These are phyloP conservation scores for Ifrita kowaldi DNA, from an alignment of 2,113 vertebrate genomes.

Conservation along the genomic window DNA sequence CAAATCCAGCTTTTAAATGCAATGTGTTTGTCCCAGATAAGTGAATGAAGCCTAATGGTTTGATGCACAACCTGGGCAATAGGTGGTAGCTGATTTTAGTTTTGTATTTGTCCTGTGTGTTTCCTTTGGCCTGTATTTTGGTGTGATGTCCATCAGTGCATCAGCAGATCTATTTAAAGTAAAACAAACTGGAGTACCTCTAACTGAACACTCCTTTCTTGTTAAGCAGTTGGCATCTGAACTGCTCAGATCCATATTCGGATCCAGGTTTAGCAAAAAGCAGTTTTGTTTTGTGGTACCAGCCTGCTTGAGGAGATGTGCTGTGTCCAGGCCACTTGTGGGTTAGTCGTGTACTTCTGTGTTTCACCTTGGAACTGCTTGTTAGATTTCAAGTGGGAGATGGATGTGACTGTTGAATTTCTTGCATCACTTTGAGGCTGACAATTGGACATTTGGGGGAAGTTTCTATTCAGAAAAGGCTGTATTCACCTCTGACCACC, in stretches of 20 bases:
- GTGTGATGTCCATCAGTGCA: neutral
- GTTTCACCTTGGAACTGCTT: neutral
- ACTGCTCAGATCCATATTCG: neutral
- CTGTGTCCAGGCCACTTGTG: neutral
- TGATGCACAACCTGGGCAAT: neutral
- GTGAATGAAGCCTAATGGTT: neutral
- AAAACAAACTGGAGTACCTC: neutral
- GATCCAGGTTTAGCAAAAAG: neutral
- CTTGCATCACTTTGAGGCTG: neutral
- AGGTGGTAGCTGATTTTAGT: neutral
- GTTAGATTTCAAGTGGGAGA: neutral
- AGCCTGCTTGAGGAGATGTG: neutral
- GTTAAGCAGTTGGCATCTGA: neutral
- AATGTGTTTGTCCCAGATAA: neutral
- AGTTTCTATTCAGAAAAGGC: neutral
- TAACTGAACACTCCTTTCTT: neutral
- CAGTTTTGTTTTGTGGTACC: neutral
- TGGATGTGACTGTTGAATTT: neutral
- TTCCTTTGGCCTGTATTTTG: neutral
- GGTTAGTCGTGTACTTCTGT: neutral
- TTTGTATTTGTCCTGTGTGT: neutral
- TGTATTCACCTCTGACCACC: neutral
- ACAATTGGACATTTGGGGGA: neutral
- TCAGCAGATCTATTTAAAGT: neutral
- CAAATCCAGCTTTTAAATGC: neutral